Conservation (phyloP, 2,113 vertebrate genomes). For the Gasterosteus aculeatus region DNA sequence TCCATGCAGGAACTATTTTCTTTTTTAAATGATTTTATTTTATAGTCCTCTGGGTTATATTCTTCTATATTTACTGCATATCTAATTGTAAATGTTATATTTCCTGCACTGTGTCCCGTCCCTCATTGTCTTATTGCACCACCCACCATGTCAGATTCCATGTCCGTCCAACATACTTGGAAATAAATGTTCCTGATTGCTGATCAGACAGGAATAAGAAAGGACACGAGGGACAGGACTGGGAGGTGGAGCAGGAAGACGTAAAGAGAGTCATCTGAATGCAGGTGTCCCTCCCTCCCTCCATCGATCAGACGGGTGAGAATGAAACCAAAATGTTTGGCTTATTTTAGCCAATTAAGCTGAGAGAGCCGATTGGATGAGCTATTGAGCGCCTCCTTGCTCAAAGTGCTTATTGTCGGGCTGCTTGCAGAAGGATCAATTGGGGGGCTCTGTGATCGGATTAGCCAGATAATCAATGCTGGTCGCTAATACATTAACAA, state of each 20-base stretch:
- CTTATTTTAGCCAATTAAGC: constrained; percentile 97
- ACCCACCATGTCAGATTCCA: too few relatives aligned
- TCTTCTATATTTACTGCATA: too few relatives aligned
- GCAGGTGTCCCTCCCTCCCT: constrained; percentile 85
- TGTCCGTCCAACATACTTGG: too few relatives aligned
- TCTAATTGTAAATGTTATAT: too few relatives aligned
- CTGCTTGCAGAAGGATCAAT: constrained; percentile 92
- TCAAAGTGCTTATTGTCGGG: constrained; percentile 89
- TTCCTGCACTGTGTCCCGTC: too few relatives aligned
- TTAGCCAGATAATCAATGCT: constrained; percentile 96
- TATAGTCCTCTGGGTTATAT: too few relatives aligned
- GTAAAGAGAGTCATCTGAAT: constrained; percentile 92
- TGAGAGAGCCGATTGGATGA: constrained; percentile 88
- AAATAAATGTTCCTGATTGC: too few relatives aligned
- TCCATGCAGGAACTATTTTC: too few relatives aligned
- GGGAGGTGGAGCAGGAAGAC: not conserved
- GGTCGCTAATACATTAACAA: constrained; percentile 98
- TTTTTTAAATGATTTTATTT: too few relatives aligned
- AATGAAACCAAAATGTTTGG: constrained; percentile 97
- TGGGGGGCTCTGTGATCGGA: constrained; percentile 89
- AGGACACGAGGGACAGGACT: not conserved
- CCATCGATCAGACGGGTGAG: constrained; percentile 88
- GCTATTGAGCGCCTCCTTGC: constrained; percentile 87
- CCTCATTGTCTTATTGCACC: too few relatives aligned
- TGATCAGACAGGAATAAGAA: constrained; percentile 15